Base-by-base conservation (phyloP, 2,888 invertebrate species). In the Amblyjoppa fuscipennis region DNA sequence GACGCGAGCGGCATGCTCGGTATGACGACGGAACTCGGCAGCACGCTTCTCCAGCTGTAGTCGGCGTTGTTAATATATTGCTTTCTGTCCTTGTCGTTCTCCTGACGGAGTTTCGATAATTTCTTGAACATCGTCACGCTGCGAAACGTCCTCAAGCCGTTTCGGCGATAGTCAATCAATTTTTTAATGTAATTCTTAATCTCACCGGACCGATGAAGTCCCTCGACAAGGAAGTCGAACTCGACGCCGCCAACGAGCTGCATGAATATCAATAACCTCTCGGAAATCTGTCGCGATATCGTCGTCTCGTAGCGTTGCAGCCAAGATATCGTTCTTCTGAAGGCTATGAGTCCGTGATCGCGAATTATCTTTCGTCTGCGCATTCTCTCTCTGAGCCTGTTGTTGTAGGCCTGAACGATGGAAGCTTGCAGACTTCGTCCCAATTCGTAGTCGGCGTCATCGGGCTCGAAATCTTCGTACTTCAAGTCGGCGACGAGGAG, bases 141-240 rank as follows among this genome's bases (percentile, higher is more conserved):
- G 85, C 95, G 94, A 68, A 97, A 94, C 1, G 96, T 95, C 73
- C 94, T 96, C 7, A 98, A 95, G 0, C 98, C 98, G 90, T 96
- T 96, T 86, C 94, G 95, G 0, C 98, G 95, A 85, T 96, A 96
- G 75, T 97, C 96, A 79, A 95, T 95, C 73, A 97, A 94, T 89
- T 96, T 96, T 68, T 95, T 93, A 34, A 97, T 95, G 81, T 95
- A 95, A 89, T 96, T 96, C 87, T 96, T 95, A 11, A 98, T 91
- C 91, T 97, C 97, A 16, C 95, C 95, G 91, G 96, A 97, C 89
- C 96, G 95, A 91, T 96, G 96, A 41, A 98, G 90, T 0, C 97
- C 96, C 92, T 98, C 98, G 92, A 98, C 95, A 5, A 98, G 95
- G 84, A 96, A 95, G 92, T 98, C 98, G 94, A 97, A 97, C 85